Conservation (phyloP, 1,140 invertebrate species). For the Scaptodrosophila lebanonensis region DNA sequence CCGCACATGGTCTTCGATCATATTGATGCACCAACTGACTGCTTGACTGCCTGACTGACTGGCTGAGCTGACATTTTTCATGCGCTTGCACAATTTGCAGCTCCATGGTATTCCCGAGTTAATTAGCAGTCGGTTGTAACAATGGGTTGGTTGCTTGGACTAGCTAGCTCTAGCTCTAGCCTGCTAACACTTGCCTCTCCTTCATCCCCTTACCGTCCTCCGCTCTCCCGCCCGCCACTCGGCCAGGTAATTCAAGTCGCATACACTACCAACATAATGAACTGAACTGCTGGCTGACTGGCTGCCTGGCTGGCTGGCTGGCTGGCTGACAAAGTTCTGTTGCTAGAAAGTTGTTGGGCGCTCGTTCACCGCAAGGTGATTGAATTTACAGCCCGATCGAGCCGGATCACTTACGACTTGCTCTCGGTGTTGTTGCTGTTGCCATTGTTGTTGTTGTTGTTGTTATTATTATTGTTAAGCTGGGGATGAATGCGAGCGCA, state of each 20-base stretch:
- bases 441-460: too few species aligned
- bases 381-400: slow-evolving; percentile 17
- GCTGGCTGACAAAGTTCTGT: slow-evolving; percentile 59
- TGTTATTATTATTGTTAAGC: too few species aligned
- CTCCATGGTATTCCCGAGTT: slow-evolving; percentile 7
- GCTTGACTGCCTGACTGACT: not conserved
- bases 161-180: slow-evolving; percentile 19
- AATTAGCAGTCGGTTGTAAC: slow-evolving; percentile 17
- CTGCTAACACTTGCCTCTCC: not conserved
- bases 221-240: too few species aligned
- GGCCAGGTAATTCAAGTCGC: slow-evolving; percentile 54
- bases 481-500: slow-evolving; percentile 4
- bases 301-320: too few species aligned
- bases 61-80: not conserved
- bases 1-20: slow-evolving; percentile 10
- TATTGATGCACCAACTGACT: too few species aligned
- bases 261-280: slow-evolving; percentile 52
- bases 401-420: slow-evolving; percentile 22
- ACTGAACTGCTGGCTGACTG: too few species aligned
- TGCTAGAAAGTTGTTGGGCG: slow-evolving; percentile 21
- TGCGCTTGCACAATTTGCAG: not conserved
- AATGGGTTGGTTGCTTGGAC: slow-evolving; percentile 3
- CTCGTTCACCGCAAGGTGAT: slow-evolving; percentile 57
- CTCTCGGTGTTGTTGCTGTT: too few species aligned
- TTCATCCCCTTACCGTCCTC: too few species aligned